Conservation (phyloP, 2,797 vertebrate genomes). For the Poeciliopsis infans region DNA sequence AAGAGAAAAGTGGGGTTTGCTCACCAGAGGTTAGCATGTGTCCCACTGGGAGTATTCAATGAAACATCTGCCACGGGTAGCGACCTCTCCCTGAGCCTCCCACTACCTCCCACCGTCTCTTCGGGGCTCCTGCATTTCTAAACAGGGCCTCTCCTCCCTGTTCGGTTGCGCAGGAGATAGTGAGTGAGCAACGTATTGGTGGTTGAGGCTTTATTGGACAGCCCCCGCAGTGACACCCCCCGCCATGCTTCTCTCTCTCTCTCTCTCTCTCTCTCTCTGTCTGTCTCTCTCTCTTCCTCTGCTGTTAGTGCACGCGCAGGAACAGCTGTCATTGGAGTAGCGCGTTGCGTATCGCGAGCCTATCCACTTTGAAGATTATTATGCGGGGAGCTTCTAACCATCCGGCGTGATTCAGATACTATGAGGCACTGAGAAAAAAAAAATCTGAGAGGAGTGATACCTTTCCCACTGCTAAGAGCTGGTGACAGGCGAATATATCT, state of each 20-base stretch:
- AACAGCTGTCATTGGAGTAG: conserved; percentile 77
- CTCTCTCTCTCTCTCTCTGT: neutral
- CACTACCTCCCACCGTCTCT: conserved; percentile 5
- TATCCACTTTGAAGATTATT: conserved; percentile 55
- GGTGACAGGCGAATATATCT: conserved; percentile 17
- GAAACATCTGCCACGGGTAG: conserved; percentile 68
- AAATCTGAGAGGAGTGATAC: neutral
- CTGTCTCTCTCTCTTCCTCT: too few species aligned
- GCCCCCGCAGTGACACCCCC: conserved; percentile 41
- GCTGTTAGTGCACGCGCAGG: conserved; percentile 48
- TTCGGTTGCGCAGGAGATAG: neutral
- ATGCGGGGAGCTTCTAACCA: conserved; percentile 67
- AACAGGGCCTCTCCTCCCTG: neutral
- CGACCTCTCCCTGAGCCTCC: conserved; percentile 54
- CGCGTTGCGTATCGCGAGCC: conserved; percentile 50
- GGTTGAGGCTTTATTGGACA: conserved; percentile 28
- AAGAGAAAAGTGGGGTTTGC: neutral
- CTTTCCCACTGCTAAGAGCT: neutral
- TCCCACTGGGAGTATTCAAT: conserved; percentile 42
- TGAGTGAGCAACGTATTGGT: conserved; percentile 1
- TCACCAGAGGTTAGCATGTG: conserved; percentile 23
- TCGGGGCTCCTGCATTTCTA: conserved; percentile 23
- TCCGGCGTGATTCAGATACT: conserved; percentile 73
- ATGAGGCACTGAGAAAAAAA: conserved; percentile 65
- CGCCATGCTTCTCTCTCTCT: neutral